Percentiles rank a stretch among this genome's conserved stretches.
phyloP scores from a whole-genome alignment of 1,140 invertebrate species.

The Dreissena rostriformis region DNA sequence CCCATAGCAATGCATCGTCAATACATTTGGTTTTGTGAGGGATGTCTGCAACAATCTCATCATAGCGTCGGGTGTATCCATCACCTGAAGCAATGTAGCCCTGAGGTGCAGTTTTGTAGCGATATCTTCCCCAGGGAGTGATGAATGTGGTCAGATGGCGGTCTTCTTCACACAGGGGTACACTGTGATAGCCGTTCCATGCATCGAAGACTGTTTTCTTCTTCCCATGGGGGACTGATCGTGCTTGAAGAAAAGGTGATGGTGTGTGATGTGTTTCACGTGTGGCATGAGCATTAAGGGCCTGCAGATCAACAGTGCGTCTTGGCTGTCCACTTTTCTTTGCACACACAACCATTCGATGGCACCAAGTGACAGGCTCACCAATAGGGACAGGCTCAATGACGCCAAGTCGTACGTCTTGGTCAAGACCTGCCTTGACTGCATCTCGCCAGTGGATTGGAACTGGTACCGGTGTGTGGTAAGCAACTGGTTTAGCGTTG shows the following conservation, averaged over 20 bases:
- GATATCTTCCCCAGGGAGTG: constrained; percentile 54
- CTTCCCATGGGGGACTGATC: constrained; percentile 33
- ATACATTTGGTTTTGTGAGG: constrained; percentile 59
- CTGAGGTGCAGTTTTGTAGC: constrained; percentile 53
- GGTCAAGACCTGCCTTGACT: constrained; percentile 48
- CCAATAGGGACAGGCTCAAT: constrained; percentile 25
- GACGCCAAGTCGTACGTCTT: constrained; percentile 11
- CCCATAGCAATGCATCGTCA: constrained; percentile 59
- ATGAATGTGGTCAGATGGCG: constrained; percentile 64
- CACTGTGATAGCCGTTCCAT: constrained; percentile 23
- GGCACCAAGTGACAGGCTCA: constrained; percentile 44
- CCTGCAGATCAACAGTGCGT: constrained; percentile 17
- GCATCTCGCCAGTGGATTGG: constrained; percentile 61
- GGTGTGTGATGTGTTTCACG: constrained; percentile 2
- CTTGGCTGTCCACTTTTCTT: constrained; percentile 37
- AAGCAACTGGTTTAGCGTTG: constrained; percentile 24
- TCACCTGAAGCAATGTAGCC: constrained; percentile 56
- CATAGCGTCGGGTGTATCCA: constrained; percentile 50
- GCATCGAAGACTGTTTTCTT: constrained; percentile 28
- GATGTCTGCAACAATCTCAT: constrained; percentile 56
- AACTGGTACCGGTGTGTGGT: constrained; percentile 47
- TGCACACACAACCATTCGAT: constrained; percentile 44
- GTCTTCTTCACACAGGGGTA: constrained; percentile 32
- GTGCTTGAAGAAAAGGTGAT: not conserved
- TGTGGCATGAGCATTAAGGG: constrained; percentile 20